These are phyloP conservation scores for Silurus glanis DNA, from an alignment of 2,113 vertebrate genomes.

Conservation along the genomic window DNA sequence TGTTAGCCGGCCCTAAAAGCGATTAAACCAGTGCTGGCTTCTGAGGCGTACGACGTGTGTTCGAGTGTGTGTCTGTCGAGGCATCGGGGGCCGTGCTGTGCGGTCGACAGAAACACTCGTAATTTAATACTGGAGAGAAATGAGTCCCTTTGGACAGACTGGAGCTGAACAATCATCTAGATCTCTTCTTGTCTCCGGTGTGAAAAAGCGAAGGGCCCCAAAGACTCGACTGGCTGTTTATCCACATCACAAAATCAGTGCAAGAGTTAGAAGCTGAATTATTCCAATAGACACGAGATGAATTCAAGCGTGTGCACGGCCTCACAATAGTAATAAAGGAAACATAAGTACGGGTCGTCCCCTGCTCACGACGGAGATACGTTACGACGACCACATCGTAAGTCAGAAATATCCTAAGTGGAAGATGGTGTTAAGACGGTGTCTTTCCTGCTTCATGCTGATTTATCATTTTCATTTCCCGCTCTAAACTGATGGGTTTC, in stretches of 20 bases:
- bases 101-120: slow-evolving; percentile 17
- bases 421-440: too few species aligned
- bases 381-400: too few species aligned
- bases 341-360: too few species aligned
- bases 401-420: too few species aligned
- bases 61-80: not conserved
- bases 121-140: slow-evolving; percentile 42
- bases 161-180: slow-evolving; percentile 29
- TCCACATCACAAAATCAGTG: not conserved
- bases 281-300: not conserved
- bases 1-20: slow-evolving; percentile 9
- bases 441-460: too few species aligned
- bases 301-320: too few species aligned
- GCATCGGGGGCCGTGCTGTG: not conserved
- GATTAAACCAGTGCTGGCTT: not conserved
- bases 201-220: not conserved
- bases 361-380: too few species aligned
- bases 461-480: too few species aligned
- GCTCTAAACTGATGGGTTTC: too few species aligned
- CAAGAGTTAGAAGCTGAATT: not conserved
- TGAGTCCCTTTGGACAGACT: slow-evolving; percentile 14
- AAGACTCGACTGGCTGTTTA: not conserved
- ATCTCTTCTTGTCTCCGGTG: slow-evolving; percentile 31
- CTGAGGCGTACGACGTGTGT: not conserved
- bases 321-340: not conserved